A percentile compares a stretch with the other conserved stretches of the same genome.
Conservation (phyloP, 2,113 vertebrate genomes). For the Prunella himalayana region DNA sequence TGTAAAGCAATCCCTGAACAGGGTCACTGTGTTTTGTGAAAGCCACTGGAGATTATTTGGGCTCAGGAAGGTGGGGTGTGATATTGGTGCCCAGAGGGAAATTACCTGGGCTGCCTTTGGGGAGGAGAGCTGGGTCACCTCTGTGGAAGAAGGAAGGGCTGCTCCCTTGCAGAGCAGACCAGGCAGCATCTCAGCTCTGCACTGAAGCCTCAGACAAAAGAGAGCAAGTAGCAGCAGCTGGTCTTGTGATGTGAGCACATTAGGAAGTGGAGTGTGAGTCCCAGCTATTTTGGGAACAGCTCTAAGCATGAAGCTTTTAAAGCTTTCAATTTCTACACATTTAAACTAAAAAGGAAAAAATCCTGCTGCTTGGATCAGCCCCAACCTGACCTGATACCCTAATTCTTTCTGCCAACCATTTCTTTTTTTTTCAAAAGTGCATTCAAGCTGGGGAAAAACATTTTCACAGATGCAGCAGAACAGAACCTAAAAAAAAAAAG, state of each 20-base stretch:
- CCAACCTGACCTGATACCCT: constrained; percentile 10
- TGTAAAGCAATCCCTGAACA: neutral
- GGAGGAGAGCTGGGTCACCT: neutral
- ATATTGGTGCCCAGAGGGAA: neutral
- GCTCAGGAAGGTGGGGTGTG: neutral
- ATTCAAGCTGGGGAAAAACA: constrained; percentile 3
- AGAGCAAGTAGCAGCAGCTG: neutral
- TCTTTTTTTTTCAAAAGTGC: neutral
- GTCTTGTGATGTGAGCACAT: constrained; percentile 28
- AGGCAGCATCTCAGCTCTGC: neutral
- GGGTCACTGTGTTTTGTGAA: neutral
- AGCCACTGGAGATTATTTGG: neutral
- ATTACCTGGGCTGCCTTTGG: neutral
- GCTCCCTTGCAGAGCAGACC: neutral
- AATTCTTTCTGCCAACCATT: neutral
- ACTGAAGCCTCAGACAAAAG: neutral
- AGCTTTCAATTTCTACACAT: neutral
- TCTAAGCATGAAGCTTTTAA: neutral
- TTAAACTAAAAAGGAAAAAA: constrained; percentile 2
- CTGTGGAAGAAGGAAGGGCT: neutral
- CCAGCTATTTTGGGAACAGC: neutral
- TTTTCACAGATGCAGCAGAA: neutral
- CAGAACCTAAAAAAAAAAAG: neutral
- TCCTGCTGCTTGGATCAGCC: neutral
- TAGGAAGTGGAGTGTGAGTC: neutral